Percentiles rank a stretch among this genome's conserved stretches.
Evolutionary conservation across 2,888 invertebrate genomes (phyloP).

Genomic region (Polyploca ridens): DNA sequence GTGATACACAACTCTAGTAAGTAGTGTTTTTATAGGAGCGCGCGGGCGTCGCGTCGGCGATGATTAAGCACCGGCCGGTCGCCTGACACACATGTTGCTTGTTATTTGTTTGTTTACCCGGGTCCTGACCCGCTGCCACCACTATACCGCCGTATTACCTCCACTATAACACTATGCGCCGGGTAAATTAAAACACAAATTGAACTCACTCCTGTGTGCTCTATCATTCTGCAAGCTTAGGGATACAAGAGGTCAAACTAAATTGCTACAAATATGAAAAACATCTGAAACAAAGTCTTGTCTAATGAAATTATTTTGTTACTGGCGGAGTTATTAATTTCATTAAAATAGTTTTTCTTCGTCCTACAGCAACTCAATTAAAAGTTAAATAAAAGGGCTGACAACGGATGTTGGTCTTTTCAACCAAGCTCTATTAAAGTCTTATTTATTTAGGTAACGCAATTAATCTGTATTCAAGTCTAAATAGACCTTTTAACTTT

Average conservation of each 20-base stretch:
- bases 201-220: background rate
- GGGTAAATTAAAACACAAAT: background rate
- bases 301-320: conserved; percentile 1
- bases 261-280: background rate
- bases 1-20: background rate
- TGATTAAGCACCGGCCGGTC: background rate
- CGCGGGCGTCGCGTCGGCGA: conserved; percentile 1
- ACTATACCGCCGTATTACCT: background rate
- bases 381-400: background rate
- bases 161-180: background rate
- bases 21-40: conserved; percentile 3
- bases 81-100: conserved; percentile 8
- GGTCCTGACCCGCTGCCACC: background rate
- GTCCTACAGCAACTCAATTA: background rate
- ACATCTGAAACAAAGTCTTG: background rate
- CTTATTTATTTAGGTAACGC: background rate
- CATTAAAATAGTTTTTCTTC: background rate
- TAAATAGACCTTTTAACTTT: background rate
- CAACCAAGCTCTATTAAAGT: no score
- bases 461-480: background rate
- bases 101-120: conserved; percentile 3
- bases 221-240: background rate
- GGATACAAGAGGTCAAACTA: background rate
- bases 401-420: background rate
- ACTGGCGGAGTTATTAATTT: background rate